Conservation (phyloP, 2,888 invertebrate species). For the Polymixis lichenea region DNA sequence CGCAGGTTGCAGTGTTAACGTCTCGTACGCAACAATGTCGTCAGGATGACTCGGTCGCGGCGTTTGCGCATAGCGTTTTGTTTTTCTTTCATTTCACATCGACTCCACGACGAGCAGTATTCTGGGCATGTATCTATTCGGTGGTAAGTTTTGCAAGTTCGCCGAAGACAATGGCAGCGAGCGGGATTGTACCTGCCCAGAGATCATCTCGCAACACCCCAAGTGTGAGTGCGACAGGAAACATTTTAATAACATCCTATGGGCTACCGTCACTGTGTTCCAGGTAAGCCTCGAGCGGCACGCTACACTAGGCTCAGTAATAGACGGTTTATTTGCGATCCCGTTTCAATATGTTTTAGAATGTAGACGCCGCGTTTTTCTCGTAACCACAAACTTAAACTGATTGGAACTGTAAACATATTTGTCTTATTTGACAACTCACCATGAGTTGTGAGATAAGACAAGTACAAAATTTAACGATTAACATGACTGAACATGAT, state of each 20-base stretch:
- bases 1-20: constrained; percentile 85
- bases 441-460: constrained; percentile 71
- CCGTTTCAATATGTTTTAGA: constrained; percentile 83
- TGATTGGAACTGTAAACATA: constrained; percentile 58
- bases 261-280: constrained; percentile 99
- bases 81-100: constrained; percentile 90
- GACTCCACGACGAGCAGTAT: constrained; percentile 94
- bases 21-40: constrained; percentile 80
- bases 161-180: constrained; percentile 95
- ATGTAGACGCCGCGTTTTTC: constrained; percentile 83
- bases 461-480: constrained; percentile 61
- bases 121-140: constrained; percentile 99
- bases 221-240: constrained; percentile 99
- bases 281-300: constrained; percentile 94
- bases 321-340: constrained; percentile 89
- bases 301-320: constrained; percentile 81
- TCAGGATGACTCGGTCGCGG: constrained; percentile 85
- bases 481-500: constrained; percentile 57
- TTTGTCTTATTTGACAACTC: constrained; percentile 77
- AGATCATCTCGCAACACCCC: constrained; percentile 96
- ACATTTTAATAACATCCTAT: constrained; percentile 99
- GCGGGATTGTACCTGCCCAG: constrained; percentile 98
- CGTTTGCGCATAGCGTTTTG: constrained; percentile 89
- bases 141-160: constrained; percentile 99
- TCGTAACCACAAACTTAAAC: constrained; percentile 74